phyloP scores from a whole-genome alignment of 2,888 invertebrate species.

The Stenodema calcarata region DNA sequence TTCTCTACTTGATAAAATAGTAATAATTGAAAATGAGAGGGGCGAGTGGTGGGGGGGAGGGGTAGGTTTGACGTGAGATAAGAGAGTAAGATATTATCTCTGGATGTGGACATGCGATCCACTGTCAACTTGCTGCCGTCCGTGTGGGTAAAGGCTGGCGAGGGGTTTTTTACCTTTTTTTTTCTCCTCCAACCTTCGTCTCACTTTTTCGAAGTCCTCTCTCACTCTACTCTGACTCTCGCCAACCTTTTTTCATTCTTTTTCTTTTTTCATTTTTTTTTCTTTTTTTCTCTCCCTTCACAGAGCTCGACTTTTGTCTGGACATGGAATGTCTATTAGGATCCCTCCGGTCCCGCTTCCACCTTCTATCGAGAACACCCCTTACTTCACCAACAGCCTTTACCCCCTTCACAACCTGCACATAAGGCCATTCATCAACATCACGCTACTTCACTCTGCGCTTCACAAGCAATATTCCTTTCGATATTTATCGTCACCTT shows the following conservation, averaged over 20 bases:
- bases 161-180: not conserved
- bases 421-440: constrained; percentile 48
- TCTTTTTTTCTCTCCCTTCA: not conserved
- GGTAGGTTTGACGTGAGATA: constrained; percentile 49
- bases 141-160: constrained; percentile 34
- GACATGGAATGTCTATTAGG: constrained; percentile 52
- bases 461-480: constrained; percentile 20
- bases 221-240: not conserved
- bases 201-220: not conserved
- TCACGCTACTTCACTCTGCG: constrained; percentile 30
- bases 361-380: not conserved
- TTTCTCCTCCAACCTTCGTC: not conserved
- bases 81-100: constrained; percentile 46
- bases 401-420: constrained; percentile 18
- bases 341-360: constrained; percentile 5
- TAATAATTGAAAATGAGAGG: constrained; percentile 50
- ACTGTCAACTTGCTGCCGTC: constrained; percentile 40
- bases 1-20: constrained; percentile 49
- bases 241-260: constrained; percentile 16
- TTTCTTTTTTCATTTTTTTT: not conserved
- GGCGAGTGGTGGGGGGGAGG: not conserved
- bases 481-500: constrained; percentile 14
- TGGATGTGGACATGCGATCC: constrained; percentile 49
- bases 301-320: constrained; percentile 14
- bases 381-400: not conserved